Evolutionary conservation across 2,113 vertebrate genomes (phyloP).

Genomic region (Cacatua alba): DNA sequence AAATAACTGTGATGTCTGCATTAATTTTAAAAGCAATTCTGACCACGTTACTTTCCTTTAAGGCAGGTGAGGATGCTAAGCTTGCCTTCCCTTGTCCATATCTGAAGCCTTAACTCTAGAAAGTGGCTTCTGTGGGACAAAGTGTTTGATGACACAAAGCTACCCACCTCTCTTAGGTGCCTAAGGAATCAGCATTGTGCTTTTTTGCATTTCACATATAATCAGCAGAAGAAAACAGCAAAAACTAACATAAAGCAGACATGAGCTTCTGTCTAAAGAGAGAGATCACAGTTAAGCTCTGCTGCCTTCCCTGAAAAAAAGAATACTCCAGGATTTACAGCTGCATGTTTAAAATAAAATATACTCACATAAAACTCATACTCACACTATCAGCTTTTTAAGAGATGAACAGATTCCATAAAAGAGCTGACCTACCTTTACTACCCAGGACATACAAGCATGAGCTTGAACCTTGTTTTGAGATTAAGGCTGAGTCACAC

Average conservation of each 20-base stretch:
- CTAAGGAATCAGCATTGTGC: neutral
- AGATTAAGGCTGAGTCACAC: neutral
- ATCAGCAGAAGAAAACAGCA: neutral
- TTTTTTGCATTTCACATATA: neutral
- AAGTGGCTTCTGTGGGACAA: neutral
- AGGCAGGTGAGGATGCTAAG: neutral
- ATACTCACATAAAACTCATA: neutral
- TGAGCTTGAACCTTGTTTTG: neutral
- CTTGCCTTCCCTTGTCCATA: neutral
- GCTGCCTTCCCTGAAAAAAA: neutral
- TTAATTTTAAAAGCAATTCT: neutral
- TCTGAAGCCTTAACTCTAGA: neutral
- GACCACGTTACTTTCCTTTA: neutral
- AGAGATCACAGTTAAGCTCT: neutral
- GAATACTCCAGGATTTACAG: neutral
- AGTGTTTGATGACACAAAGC: neutral
- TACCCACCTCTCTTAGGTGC: neutral
- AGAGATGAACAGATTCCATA: neutral
- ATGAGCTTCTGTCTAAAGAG: neutral
- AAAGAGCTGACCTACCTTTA: neutral
- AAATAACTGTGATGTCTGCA: neutral
- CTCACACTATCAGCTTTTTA: neutral
- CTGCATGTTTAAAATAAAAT: neutral
- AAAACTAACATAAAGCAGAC: neutral
- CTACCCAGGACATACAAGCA: neutral